Evolutionary conservation across 2,888 invertebrate species (phyloP), one percentile per base, ranked within the genome.

Genomic region (Lottia gigantea): DNA sequence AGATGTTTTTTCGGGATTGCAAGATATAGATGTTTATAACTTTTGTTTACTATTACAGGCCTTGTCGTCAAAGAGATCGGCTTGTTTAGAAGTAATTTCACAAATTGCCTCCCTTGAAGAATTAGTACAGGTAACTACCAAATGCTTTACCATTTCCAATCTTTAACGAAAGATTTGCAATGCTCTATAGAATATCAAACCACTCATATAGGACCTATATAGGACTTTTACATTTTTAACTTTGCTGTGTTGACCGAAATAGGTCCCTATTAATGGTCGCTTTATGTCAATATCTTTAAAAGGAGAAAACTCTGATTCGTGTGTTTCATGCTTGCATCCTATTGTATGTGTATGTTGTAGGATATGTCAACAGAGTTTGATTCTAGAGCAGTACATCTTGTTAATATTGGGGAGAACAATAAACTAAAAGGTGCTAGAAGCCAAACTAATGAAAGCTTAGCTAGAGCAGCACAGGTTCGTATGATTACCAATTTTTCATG

Each of bases 101-200:
- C 80, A 84, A 31, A 82, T 87, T 47, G 79, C 84, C 2, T 70
- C 77, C 3, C 72, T 87, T n/a, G 85, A 87, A 71, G 83, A 84
- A 16, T 74, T 82, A 8, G 81, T 86, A 62, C 82, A 83, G 81
- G 87, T 87, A 74, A 69, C 74, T 71, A 6, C 11, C 15, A 11
- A 25, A 7, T 23, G 16, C 16, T 14, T 25, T 63, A 16, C 31
- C 25, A 6, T 4, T 4, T 31, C 6, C 6, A 31, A 6, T 4
- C 31, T 31, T 4, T 4, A 31, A 2, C 31, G 3, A 31, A 31
- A 31, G 2, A 2, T 4, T 31, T 6, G 6, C 31, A 6, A 31
- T 31, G 31, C 2, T n/a, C 31, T 31, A 31, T 31, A 6, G 31
- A 31, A 31, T 31, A n/a, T n/a, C n/a, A n/a, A 31, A 31, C 31